Percentiles rank a stretch among this genome's conserved stretches.
Conservation (phyloP, 2,797 vertebrate species). For the Coranthus polyacanthus region DNA sequence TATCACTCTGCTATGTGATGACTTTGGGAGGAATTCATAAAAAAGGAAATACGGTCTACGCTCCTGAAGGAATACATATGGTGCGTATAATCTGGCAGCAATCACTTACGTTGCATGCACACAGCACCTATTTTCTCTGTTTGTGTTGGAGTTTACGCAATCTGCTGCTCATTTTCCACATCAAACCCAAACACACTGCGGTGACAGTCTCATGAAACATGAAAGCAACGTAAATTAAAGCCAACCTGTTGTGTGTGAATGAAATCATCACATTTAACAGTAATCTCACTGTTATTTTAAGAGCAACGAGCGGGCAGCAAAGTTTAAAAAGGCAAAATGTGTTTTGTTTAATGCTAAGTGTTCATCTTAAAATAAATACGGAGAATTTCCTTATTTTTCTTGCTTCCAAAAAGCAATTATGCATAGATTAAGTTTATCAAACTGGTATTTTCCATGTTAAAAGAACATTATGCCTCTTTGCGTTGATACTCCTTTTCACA, state of each 20-base stretch:
- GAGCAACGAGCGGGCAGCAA: slow-evolving; percentile 65
- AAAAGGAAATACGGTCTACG: slow-evolving; percentile 57
- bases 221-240: slow-evolving; percentile 75
- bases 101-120: slow-evolving; percentile 74
- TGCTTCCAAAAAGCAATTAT: slow-evolving; percentile 76
- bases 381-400: slow-evolving; percentile 53
- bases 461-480: slow-evolving; percentile 75
- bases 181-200: slow-evolving; percentile 70
- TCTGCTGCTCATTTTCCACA: slow-evolving; percentile 80
- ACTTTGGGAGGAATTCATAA: slow-evolving; percentile 66
- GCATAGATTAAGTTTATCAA: slow-evolving; percentile 75
- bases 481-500: slow-evolving; percentile 74
- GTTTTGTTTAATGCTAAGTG: slow-evolving; percentile 64
- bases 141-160: slow-evolving; percentile 73
- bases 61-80: slow-evolving; percentile 70
- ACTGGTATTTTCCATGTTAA: slow-evolving; percentile 84
- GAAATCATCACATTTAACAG: slow-evolving; percentile 74
- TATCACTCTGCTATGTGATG: slow-evolving; percentile 40
- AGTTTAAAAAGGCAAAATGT: slow-evolving; percentile 59
- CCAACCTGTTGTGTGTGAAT: slow-evolving; percentile 62
- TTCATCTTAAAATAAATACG: slow-evolving; percentile 75
- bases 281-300: slow-evolving; percentile 73
- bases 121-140: slow-evolving; percentile 69
- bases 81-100: slow-evolving; percentile 69
- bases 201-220: slow-evolving; percentile 75